phyloP scores from a whole-genome alignment of 1,140 invertebrate species.

The fruit fly (Drosophila melanogaster) region DNA sequence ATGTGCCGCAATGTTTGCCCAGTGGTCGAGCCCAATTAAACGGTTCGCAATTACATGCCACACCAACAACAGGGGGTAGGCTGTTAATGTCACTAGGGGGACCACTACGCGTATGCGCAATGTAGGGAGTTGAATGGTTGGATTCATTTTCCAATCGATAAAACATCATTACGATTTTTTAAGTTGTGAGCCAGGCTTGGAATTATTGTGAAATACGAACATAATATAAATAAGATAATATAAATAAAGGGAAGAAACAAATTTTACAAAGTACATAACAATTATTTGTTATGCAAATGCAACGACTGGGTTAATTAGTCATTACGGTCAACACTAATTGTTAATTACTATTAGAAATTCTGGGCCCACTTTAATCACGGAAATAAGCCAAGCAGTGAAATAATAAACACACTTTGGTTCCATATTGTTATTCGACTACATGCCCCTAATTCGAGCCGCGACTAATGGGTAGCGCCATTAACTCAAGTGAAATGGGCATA shows the following conservation, averaged over 20 bases:
- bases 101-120: slow-evolving; percentile 53
- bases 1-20: slow-evolving; percentile 38
- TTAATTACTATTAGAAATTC: neutral
- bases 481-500: slow-evolving; percentile 33
- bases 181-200: neutral
- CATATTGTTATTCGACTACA: slow-evolving; percentile 18
- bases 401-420: slow-evolving; percentile 7
- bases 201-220: neutral
- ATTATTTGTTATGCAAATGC: neutral
- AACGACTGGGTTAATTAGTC: neutral
- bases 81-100: slow-evolving; percentile 12
- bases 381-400: slow-evolving; percentile 1
- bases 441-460: slow-evolving; percentile 9
- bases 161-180: neutral
- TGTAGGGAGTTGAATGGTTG: slow-evolving; percentile 12
- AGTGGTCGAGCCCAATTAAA: slow-evolving; percentile 58
- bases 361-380: neutral
- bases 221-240: neutral
- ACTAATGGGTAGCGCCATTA: slow-evolving; percentile 33
- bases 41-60: slow-evolving; percentile 57
- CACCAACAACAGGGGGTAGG: neutral
- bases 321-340: neutral
- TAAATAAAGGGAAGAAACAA: neutral
- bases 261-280: too few species aligned
- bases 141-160: slow-evolving; percentile 22